These are phyloP conservation scores for Tragelaphus strepsiceros DNA, from an alignment of 2,113 vertebrate species.

Conservation along the genomic window DNA sequence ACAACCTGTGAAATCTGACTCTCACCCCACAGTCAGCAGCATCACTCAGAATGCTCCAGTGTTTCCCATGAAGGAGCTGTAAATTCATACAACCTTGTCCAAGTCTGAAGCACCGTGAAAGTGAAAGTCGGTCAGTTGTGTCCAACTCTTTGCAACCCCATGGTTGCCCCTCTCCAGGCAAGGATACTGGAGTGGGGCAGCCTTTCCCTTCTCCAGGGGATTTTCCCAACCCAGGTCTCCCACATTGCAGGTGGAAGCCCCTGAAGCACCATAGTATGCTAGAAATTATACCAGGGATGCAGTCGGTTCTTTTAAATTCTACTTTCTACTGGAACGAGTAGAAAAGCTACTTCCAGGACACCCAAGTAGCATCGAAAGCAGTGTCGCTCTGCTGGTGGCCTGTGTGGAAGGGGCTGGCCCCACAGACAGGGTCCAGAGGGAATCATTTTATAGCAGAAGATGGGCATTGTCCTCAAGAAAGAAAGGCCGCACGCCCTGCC, in stretches of 20 bases:
- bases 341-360: neutral
- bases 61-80: neutral
- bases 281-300: neutral
- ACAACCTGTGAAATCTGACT: neutral
- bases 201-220: neutral
- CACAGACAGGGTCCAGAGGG: neutral
- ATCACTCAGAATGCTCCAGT: neutral
- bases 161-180: neutral
- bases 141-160: neutral
- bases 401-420: accelerated
- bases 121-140: neutral
- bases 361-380: neutral
- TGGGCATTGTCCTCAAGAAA: neutral
- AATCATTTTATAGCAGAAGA: neutral
- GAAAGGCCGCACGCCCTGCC: neutral
- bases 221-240: neutral
- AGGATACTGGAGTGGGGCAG: neutral
- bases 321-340: neutral
- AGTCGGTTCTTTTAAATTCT: neutral
- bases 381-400: neutral
- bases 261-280: neutral
- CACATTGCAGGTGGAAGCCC: neutral
- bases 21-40: neutral
- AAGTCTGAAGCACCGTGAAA: neutral
- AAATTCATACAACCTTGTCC: neutral